Base-by-base conservation (phyloP, 2,888 invertebrate species). In the Drosophila silvestris region DNA sequence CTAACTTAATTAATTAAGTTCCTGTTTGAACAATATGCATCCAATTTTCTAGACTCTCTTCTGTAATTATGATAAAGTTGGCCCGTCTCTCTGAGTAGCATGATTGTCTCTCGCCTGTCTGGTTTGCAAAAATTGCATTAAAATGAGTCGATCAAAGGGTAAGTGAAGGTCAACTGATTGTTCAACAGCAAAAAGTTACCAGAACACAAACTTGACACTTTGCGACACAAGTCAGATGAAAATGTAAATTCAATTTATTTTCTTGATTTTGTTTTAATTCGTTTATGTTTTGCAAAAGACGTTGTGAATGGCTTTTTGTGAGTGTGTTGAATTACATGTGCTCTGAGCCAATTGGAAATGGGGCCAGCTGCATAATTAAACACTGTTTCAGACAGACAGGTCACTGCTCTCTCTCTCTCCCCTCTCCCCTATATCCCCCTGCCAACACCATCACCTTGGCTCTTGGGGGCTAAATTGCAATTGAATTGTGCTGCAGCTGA, bases 101-200 rank as follows among this genome's bases (percentile, higher is more conserved):
- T n/a, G 52, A 63, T 44, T 77, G 60, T 79, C 66, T 56, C 22
- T 53, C 62, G 79, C 72, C 65, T 88, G 83, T 70, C 75, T 81
- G 85, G 72, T 51, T 58, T 70, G n/a, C 70, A 53, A 83, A 89
- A 84, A 78, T 83, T 78, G 69, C 78, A 85, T 80, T 78, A 81
- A 75, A 78, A 78, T 69, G 58, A 54, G 71, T 79, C 64, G 71
- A 68, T 59, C 60, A n/a, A 39, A 61, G 58, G 67, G n/a, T 16
- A 52, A 30, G 14, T 12, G 37, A 69, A 33, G 33, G 51, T n/a
- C 52, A 37, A 44, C 19, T n/a, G 52, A 39, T 62, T 68, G 64
- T 32, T 56, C n/a, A 39, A 53, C 58, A 54, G n/a, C 16, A 5
- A 70, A 70, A 73, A 72, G 73, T 82, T 79, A 62, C 59, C 26